Percentiles rank a stretch among this genome's conserved stretches.
Conservation (phyloP, 2,113 vertebrate genomes). For the Peromyscus californicus region DNA sequence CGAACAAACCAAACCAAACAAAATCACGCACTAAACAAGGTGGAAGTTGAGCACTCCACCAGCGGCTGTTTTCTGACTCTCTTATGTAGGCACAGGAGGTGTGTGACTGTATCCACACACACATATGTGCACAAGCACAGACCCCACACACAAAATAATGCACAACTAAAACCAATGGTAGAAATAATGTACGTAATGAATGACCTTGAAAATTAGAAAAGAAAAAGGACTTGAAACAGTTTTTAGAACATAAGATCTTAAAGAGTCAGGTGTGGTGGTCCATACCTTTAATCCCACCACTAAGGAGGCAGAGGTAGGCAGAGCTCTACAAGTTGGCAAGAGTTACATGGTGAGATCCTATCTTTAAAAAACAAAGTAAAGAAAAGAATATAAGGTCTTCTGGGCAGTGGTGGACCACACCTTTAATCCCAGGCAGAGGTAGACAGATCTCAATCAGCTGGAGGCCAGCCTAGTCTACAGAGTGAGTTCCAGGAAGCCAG, state of each 20-base stretch:
- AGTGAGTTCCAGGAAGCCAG: not conserved
- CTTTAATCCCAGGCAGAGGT: not conserved
- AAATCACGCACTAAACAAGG: not conserved
- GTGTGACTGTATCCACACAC: not conserved
- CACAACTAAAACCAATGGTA: not conserved
- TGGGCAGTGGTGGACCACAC: not conserved
- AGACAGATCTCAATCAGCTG: not conserved
- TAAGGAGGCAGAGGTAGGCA: not conserved
- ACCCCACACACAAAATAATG: not conserved
- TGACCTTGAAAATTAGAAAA: constrained; percentile 23
- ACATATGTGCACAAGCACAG: not conserved
- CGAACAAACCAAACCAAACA: not conserved
- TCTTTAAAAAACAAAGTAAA: not conserved
- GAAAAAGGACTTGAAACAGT: not conserved
- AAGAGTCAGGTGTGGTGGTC: not conserved
- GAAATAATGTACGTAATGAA: constrained; percentile 14
- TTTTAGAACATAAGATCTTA: not conserved
- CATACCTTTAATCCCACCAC: not conserved
- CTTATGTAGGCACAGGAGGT: not conserved
- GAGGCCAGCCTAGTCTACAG: not conserved
- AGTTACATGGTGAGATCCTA: not conserved
- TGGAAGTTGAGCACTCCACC: no score
- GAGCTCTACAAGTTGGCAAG: not conserved
- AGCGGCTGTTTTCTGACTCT: not conserved
- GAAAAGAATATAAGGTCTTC: no score